Evolutionary conservation across 1,140 invertebrate species (phyloP).

Genomic region (Mesaphorura yosii): DNA sequence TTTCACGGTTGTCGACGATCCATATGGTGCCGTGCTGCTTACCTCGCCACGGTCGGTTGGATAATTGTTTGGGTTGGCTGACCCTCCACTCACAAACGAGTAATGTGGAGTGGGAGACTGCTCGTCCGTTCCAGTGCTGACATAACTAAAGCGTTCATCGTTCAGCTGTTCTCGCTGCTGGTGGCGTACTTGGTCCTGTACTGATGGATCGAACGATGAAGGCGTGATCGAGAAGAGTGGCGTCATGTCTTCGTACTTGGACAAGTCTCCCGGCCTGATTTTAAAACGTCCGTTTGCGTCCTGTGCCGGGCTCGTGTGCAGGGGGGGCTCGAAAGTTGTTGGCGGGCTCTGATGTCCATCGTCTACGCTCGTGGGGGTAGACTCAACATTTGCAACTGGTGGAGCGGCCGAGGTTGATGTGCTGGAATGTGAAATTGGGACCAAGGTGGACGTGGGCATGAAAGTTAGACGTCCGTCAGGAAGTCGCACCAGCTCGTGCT

Average conservation of each 20-base stretch:
- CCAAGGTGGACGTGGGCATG: no score
- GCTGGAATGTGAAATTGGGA: neutral
- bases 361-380: neutral
- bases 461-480: no score
- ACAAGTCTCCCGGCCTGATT: conserved; percentile 27
- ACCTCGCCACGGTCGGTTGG: no score
- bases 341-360: neutral
- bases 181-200: no score
- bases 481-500: neutral
- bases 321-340: neutral
- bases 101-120: no score
- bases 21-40: neutral
- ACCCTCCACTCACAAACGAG: no score
- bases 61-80: no score
- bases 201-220: neutral
- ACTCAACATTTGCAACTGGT: neutral
- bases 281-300: conserved; percentile 26
- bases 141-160: no score
- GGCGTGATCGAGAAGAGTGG: conserved; percentile 12
- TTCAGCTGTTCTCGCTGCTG: no score
- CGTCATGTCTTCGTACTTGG: conserved; percentile 17
- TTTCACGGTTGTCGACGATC: neutral
- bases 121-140: no score
- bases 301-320: neutral
- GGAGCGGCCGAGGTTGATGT: neutral